phyloP scores from a whole-genome alignment of 2,888 invertebrate species.

The Parnassius mnemosyne region DNA sequence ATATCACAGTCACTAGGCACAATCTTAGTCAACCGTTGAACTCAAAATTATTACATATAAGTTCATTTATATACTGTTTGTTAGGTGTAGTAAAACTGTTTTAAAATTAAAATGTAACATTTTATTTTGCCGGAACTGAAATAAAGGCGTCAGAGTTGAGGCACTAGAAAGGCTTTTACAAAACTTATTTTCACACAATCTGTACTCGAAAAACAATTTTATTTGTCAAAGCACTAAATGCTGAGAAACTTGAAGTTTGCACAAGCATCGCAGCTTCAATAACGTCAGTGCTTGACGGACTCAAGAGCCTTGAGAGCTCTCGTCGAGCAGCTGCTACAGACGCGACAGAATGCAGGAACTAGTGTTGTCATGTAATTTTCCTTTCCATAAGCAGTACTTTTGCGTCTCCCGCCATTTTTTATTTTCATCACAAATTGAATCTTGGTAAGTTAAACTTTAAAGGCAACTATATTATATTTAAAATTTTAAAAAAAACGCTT shows the following conservation, averaged over 20 bases:
- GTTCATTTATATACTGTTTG: no score
- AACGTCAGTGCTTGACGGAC: conserved; percentile 41
- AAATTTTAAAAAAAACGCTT: no score
- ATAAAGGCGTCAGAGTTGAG: conserved; percentile 11
- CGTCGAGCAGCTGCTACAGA: conserved; percentile 55
- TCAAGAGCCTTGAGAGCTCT: conserved; percentile 52
- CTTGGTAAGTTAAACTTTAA: no score
- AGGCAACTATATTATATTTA: no score
- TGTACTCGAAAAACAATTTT: conserved; percentile 34
- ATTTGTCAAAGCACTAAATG: conserved; percentile 39
- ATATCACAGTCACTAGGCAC: no score
- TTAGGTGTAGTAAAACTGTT: neutral
- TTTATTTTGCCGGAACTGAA: neutral
- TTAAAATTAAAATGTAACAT: neutral
- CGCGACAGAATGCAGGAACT: conserved; percentile 19
- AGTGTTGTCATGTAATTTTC: conserved; percentile 14
- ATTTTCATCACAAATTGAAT: no score
- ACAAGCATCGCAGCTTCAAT: conserved; percentile 43
- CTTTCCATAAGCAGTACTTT: neutral
- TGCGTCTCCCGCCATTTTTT: no score
- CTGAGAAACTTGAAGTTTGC: conserved; percentile 45
- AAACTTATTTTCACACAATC: conserved; percentile 25
- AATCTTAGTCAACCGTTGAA: no score
- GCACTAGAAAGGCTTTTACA: conserved; percentile 17
- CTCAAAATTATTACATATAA: no score